A percentile compares a stretch with the other conserved stretches of the same genome.
phyloP scores from a whole-genome alignment of 2,113 vertebrate genomes.

The Plestiodon gilberti region DNA sequence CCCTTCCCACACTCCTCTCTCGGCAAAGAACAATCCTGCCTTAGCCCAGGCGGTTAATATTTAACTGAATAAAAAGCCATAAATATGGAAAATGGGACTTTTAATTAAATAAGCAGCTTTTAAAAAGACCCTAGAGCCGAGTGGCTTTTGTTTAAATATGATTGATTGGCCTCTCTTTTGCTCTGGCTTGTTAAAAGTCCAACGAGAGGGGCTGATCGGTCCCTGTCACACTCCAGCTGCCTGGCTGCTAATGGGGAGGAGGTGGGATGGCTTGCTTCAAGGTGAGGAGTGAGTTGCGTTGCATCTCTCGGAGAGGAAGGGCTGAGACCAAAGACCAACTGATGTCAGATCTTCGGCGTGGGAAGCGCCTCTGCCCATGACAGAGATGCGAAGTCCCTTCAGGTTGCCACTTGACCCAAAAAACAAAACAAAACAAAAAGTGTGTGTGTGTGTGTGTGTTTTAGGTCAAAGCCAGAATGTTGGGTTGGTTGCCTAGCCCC shows the following conservation, averaged over 20 bases:
- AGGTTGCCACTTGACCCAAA: neutral
- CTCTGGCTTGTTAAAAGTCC: conserved; percentile 17
- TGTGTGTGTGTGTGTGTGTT: too few species aligned
- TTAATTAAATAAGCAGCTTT: conserved; percentile 99
- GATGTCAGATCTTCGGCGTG: neutral
- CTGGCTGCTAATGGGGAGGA: neutral
- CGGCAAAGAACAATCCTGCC: conserved; percentile 77
- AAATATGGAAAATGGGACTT: conserved; percentile 98
- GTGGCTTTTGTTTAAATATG: conserved; percentile 98
- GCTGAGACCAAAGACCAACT: neutral
- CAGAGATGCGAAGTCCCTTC: neutral
- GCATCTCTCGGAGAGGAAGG: too few species aligned
- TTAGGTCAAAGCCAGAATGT: too few species aligned
- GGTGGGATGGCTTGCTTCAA: neutral
- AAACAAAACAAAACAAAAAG: too few species aligned
- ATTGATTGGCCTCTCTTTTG: conserved; percentile 86
- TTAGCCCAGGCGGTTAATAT: conserved; percentile 91
- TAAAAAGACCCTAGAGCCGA: conserved; percentile 94
- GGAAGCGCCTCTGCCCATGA: neutral
- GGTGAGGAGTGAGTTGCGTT: neutral
- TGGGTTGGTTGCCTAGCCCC: too few species aligned
- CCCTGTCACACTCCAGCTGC: neutral
- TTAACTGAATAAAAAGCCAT: conserved; percentile 93
- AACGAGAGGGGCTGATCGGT: conserved; percentile 4
- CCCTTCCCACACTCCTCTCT: conserved; percentile 73